Conservation (phyloP, 1,140 invertebrate species). For the Microplitis demolitor region DNA sequence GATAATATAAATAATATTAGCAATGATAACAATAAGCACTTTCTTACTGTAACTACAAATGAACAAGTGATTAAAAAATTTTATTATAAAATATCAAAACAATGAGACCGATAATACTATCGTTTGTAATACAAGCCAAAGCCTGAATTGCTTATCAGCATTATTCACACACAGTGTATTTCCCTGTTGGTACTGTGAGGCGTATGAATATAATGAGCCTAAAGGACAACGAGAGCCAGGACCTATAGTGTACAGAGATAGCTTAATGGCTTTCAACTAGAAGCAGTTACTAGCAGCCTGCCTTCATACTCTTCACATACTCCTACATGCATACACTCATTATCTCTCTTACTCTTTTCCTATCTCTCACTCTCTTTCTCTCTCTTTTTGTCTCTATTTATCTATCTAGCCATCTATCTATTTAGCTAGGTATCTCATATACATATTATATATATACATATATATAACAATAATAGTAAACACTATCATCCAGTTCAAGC, state of each 20-base stretch:
- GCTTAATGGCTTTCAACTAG: background rate
- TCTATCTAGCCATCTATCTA: background rate
- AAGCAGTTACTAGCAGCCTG: background rate
- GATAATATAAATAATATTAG: too few relatives aligned
- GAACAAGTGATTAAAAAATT: background rate
- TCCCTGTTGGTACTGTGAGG: background rate
- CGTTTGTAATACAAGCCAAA: background rate
- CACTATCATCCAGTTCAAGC: background rate
- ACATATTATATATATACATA: background rate
- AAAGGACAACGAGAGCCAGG: background rate
- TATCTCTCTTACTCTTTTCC: too few relatives aligned
- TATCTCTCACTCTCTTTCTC: too few relatives aligned
- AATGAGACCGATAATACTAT: background rate
- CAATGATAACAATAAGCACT: too few relatives aligned
- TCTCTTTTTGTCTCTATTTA: too few relatives aligned
- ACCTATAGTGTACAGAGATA: background rate
- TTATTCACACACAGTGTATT: background rate
- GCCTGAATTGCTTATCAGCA: background rate
- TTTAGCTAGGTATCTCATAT: background rate
- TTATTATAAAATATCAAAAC: background rate
- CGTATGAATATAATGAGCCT: slow-evolving; percentile 6
- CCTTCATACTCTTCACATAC: background rate
- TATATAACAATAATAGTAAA: background rate
- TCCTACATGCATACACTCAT: background rate
- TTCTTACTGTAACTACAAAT: too few relatives aligned